Base-by-base conservation (phyloP, 2,113 vertebrate species). In the Opisthocomus hoazin region DNA sequence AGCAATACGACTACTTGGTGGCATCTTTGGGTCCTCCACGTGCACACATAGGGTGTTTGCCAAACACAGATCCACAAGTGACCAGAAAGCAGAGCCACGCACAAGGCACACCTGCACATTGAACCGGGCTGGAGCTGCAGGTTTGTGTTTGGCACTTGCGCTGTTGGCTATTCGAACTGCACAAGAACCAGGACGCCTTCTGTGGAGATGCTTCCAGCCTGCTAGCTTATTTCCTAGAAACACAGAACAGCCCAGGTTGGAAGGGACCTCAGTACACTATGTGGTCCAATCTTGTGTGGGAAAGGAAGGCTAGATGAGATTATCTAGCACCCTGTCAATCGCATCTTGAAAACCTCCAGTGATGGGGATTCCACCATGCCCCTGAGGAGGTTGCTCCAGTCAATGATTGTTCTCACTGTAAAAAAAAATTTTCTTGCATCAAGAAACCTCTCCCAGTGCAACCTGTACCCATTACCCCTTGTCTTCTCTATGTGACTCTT, bases 121-220 rank as follows among this genome's bases (percentile, higher is more conserved):
- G 51, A 89, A 2, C n/a, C 15, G 36, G 71, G 51, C 34, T 57
- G 41, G n/a, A 89, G 29, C 63, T 70, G 63, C 53, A 66, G n/a
- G 34, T 51, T 60, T 18, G 10, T 1, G 3, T 15, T 36, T 41
- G 21, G 50, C 11, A 50, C 8, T 77, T 0, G 0, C 2, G 2
- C 10, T 2, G 1, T 5, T 34, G 60, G 20, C 61, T 79, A 36
- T 2, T 34, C 2, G 2, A 82, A 43, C 3, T 1, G 3, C 26
- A 65, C 5, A 57, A 64, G 26, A 77, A 69, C 51, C 64, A 64
- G 36, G 19, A 8, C 7, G 5, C 29, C 39, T 87, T 64, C 78
- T 36, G 26, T 5, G 2, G 45, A 71, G 46, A 23, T n/a, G 27
- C 46, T 92, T 92, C 78, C 46, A 71, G 22, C 8, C 41, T 57